Evolutionary conservation across 1,140 invertebrate genomes (phyloP).

Genomic region (Bombus difficillimus): DNA sequence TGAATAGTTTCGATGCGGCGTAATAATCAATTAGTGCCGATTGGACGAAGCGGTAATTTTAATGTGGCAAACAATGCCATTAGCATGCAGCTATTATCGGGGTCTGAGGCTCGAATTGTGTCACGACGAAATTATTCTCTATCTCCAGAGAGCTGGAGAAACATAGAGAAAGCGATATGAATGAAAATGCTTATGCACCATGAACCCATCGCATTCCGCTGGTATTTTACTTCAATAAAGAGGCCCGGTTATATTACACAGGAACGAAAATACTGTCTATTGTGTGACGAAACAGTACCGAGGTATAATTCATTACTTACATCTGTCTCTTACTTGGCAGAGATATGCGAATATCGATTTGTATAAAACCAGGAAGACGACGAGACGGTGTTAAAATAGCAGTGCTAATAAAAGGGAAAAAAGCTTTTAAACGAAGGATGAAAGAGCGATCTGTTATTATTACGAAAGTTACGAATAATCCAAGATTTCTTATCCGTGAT

Average conservation of each 20-base stretch:
- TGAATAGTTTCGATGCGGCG: conserved; percentile 30
- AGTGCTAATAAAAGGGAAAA: neutral
- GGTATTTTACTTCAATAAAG: conserved; percentile 41
- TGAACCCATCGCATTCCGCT: conserved; percentile 23
- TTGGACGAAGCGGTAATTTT: conserved; percentile 57
- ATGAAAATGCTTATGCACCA: conserved; percentile 44
- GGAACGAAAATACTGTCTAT: conserved; percentile 30
- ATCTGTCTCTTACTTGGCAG: neutral
- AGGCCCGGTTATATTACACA: neutral
- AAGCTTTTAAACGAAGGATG: neutral
- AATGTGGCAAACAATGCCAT: conserved; percentile 65
- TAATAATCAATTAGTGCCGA: conserved; percentile 60
- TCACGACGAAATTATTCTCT: conserved; percentile 34
- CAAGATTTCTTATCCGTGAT: neutral
- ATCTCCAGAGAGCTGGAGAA: neutral
- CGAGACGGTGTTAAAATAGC: too few species aligned
- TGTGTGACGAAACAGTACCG: conserved; percentile 12
- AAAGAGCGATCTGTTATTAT: neutral
- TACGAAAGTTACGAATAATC: conserved; percentile 1
- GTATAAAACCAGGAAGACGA: neutral
- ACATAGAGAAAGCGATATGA: neutral
- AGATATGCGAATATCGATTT: conserved; percentile 3
- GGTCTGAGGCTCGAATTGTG: conserved; percentile 17
- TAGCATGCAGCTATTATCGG: conserved; percentile 59
- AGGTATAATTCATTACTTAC: conserved; percentile 11